These are phyloP conservation scores for Acanthis flammea DNA, from an alignment of 2,797 vertebrate species.

Conservation along the genomic window DNA sequence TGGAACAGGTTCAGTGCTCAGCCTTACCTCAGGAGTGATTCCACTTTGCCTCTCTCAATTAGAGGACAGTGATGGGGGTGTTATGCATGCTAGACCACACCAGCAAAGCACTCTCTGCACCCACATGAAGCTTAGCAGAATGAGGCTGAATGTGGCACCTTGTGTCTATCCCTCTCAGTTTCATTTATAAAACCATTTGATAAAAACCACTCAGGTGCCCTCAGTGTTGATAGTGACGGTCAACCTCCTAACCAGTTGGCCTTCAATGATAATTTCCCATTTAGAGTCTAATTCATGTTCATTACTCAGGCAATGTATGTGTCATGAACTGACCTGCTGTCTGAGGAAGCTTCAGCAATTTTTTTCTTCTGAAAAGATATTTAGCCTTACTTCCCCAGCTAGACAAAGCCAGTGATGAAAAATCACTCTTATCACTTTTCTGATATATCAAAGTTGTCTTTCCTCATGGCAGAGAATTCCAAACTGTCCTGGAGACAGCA, in stretches of 20 bases:
- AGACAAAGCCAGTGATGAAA: background rate
- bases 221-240: background rate
- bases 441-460: background rate
- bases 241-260: background rate
- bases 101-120: background rate
- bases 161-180: background rate
- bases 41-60: background rate
- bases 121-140: background rate
- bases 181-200: background rate
- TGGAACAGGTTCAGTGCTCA: background rate
- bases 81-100: background rate
- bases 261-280: background rate
- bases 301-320: background rate
- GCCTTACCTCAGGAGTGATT: background rate
- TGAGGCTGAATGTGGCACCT: background rate
- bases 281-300: background rate
- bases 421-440: background rate
- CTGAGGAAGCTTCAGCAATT: background rate
- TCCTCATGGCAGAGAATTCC: background rate
- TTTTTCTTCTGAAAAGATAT: background rate
- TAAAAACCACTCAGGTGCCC: background rate
- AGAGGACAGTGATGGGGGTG: background rate
- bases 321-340: background rate
- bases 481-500: background rate
- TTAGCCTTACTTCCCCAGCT: background rate